Evolutionary conservation across 2,888 invertebrate species (phyloP), one percentile per base, ranked within the genome.

Genomic region (Oscheius onirici): DNA sequence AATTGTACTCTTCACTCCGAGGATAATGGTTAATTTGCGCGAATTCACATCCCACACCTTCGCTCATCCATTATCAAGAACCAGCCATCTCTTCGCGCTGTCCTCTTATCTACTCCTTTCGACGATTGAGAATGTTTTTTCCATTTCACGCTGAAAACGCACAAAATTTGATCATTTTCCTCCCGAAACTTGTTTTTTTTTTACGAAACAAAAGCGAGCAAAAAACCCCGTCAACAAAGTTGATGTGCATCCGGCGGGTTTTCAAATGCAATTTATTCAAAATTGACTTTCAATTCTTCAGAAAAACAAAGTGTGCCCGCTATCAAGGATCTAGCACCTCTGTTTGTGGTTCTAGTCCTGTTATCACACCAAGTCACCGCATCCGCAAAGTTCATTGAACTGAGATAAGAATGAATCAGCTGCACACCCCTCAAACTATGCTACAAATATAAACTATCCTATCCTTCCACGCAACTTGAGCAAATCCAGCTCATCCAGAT

Each of bases 321-420:
- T 46, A 46, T 46, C 46, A 26, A 15, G 3, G 15, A 13, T 52
- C 22, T 52, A 20, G 13, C 52, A 52, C 55, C 26, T 20, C 13
- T 24, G 15, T 55, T 55, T 26, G 20, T 55, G 34, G n/a, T 26
- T 26, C 15, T 13, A 43, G 43, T 43, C 43, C n/a, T 11, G 26
- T 55, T 55, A 55, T 55, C 55, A 10, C 34, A n/a, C n/a, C 26
- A 26, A 5, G 55, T 3, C 55, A 28, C 28, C 26, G 13, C 55
- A n/a, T 55, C 55, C 55, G 55, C 55, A 55, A 34, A 55, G 55
- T 26, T 55, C 28, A 55, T 26, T 55, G 55, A 15, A 26, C 11
- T 34, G 28, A 13, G 55, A 55, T 55, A 55, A 55, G 28, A 26
- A 0, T 55, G 55, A 55, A 28, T 55, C 55, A 55, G 28, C 55